Base-by-base conservation (phyloP, 2,888 invertebrate species). In the Lasiommata megera region DNA sequence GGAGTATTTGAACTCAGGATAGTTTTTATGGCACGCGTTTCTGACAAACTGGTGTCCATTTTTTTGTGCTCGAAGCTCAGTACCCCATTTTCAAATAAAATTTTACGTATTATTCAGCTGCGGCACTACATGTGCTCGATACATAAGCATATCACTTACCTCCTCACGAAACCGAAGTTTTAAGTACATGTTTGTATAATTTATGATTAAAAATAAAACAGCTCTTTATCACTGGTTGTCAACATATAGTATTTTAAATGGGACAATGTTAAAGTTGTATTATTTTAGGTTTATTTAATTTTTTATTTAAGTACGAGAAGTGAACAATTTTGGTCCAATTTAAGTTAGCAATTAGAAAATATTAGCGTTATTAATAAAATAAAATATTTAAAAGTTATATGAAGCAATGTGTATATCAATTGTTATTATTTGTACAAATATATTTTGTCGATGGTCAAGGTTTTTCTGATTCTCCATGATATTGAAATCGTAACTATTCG, bases 261-360 rank as follows among this genome's bases (percentile, higher is more conserved):
- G 72, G 67, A 65, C 54, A 64, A 64, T 57, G 40, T 60, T 67
- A 37, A 37, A 14, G 37, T 37, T 58, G 70, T 71, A 70, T 71
- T 69, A 67, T 61, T 62, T 71, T 74, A 46, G 29, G 29, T 46
- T 46, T 46, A 72, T 71, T 76, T 68, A 69, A 68, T 65, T 71
- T 1, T 31, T 71, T 66, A 70, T 72, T 70, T 74, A 70, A 72
- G 68, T 62, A 66, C 63, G 67, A 71, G 68, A 69, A 65, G 66
- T 65, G 67, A 72, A 72, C 68, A 72, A 72, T 65, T 67, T 73
- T 67, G 86, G 84, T 84, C 84, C 83, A 82, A 83, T 82, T 80
- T 80, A 77, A 72, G 72, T 79, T 85, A 84, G 79, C 73, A 58
- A 67, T 67, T 74, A 73, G 71, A 69, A 67, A 66, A 74, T 53